Base-by-base conservation (phyloP, 2,797 vertebrate species). In the Phalanger gymnotis region DNA sequence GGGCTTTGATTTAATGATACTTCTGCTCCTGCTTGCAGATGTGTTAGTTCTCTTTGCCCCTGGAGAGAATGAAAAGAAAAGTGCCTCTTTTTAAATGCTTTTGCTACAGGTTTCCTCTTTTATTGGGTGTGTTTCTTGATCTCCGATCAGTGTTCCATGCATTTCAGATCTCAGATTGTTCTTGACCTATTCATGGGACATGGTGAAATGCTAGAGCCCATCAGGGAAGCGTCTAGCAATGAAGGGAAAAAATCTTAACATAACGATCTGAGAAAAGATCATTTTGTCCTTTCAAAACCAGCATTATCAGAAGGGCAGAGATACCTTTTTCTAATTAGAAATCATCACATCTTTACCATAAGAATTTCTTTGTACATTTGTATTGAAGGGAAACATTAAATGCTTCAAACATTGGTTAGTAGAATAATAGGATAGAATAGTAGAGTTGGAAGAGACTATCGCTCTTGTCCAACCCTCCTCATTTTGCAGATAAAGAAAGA, bases 1-100 rank as follows among this genome's bases (percentile, higher is more conserved):
- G 87, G 93, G 90, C 93, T 93, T 89, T 90, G 90, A 87, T 87
- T 87, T 87, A 90, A 54, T 30, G 95, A 56, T 90, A 31, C 87
- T 55, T 11, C 4, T 22, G 47, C 16, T 9, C 2, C 31, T 34
- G 96, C 94, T 92, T 96, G 61, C 95, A 93, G 90, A 56, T 61
- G 47, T 53, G 57, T 34, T 19, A 52, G 90, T 51, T 52, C 94
- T 91, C 93, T 19, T 81, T 97, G 92, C 87, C 47, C 53, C 47
- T 12, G 93, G 25, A 91, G 55, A 90, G 55, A 11, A 90, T 12
- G 25, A 95, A 90, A 66, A n/a, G 19, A 52, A 34, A 10, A 9
- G n/a, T 27, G n/a, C 25, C 73, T 87, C 40, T 87, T 87, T 87
- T 47, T 25, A 25, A 47, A 87, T 27, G 22, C 22, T 87, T 47